Base-by-base conservation (phyloP, 2,888 invertebrate genomes). In the Heterodera filipjevi region DNA sequence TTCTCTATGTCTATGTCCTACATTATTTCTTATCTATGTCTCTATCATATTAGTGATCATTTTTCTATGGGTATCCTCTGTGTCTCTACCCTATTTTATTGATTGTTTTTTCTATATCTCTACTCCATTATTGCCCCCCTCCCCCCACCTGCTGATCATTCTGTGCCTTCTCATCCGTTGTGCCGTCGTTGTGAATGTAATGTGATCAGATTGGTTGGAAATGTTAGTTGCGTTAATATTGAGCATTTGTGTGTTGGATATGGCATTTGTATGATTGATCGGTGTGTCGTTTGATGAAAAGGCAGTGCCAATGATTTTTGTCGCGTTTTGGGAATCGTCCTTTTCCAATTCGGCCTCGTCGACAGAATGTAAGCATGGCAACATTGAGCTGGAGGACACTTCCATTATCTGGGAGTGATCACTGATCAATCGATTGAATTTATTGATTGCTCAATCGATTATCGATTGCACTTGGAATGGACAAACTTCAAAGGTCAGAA, bases 401-500 rank as follows among this genome's bases (percentile, higher is more conserved):
- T 86, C 85, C 39, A 84, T 83, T n/a, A 87, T 85, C 87, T 87
- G 75, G 27, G 83, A 74, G 2, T 27, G 74, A 46, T 27, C n/a
- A 39, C 0, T 32, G 44, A 79, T 33, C 30, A 22, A 77, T 35
- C 27, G 35, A 44, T n/a, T 49, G 8, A n/a, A n/a, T 33, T 39
- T 30, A 77, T 39, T 30, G 30, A 46, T 30, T 59, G 12, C 8
- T 71, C 30, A 12, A 22, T 39, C 35, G 39, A 14, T 77, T 76
- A 27, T 39, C 39, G 39, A 39, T 10, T 39, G 32, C 35, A 74
- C 22, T 73, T 66, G 49, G 77, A 30, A 16, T n/a, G 35, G 77
- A 76, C 75, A 53, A 14, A 87, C 87, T 81, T 87, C 85, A 71
- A 89, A 88, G 3, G 88, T 87, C 46, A 89, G 72, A 77, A 88